A percentile compares a stretch with the other conserved stretches of the same genome.
These are phyloP conservation scores for Aethes cnicana DNA, from an alignment of 2,888 invertebrate species.

Conservation along the genomic window DNA sequence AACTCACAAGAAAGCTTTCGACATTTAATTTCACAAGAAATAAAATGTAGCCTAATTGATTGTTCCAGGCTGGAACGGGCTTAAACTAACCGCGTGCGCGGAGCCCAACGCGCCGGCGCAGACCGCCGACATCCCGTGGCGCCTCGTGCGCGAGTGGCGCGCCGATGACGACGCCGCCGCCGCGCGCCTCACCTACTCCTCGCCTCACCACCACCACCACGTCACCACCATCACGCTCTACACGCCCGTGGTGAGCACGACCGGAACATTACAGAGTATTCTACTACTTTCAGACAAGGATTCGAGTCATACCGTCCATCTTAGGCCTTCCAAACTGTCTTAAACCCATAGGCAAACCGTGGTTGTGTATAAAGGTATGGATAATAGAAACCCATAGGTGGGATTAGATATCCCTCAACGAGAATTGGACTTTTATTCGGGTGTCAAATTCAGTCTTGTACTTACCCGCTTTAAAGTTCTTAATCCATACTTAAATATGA, in stretches of 20 bases:
- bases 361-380: no score
- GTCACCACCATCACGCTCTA: conserved; percentile 58
- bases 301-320: no score
- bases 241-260: conserved; percentile 31
- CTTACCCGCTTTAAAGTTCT: no score
- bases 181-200: conserved; percentile 92
- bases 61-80: conserved; percentile 81
- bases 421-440: no score
- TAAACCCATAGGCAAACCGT: no score
- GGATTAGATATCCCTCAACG: no score
- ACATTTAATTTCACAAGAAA: background rate
- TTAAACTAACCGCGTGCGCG: conserved; percentile 90
- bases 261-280: background rate
- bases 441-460: no score
- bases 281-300: background rate
- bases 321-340: no score
- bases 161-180: conserved; percentile 96
- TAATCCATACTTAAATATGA: no score
- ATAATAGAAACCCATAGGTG: no score
- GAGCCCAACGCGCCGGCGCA: conserved; percentile 89
- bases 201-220: conserved; percentile 39
- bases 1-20: no score
- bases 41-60: background rate
- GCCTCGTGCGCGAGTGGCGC: conserved; percentile 91
- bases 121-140: conserved; percentile 92